A percentile compares a stretch with the other conserved stretches of the same genome.
These are phyloP conservation scores for Ormyrus thymus DNA, from an alignment of 2,888 invertebrate genomes.

Conservation along the genomic window DNA sequence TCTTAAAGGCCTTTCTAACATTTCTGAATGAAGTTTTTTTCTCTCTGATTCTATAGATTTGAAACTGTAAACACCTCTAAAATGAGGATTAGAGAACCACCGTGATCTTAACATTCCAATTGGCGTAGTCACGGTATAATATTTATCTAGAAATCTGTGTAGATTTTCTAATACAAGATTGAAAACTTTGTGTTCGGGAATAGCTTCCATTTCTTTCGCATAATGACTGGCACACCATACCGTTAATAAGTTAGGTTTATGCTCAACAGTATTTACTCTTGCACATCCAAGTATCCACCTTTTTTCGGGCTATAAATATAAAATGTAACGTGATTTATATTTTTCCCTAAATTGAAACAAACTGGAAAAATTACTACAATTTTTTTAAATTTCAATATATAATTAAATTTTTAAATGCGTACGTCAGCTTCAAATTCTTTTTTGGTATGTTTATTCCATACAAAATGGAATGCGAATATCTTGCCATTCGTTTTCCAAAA, in stretches of 20 bases:
- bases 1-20: constrained; percentile 72
- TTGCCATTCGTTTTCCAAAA: constrained; percentile 78
- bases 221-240: constrained; percentile 82
- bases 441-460: not conserved
- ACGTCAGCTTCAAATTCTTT: constrained; percentile 35
- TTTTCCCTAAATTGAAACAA: not conserved
- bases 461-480: not conserved
- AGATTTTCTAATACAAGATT: constrained; percentile 75
- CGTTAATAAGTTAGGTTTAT: constrained; percentile 79
- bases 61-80: constrained; percentile 84
- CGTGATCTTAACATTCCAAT: constrained; percentile 78
- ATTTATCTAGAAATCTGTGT: constrained; percentile 76
- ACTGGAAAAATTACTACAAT: not conserved
- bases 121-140: constrained; percentile 76
- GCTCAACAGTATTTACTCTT: constrained; percentile 79
- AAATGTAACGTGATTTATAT: not conserved
- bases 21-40: constrained; percentile 57
- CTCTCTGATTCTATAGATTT: constrained; percentile 63
- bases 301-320: constrained; percentile 60
- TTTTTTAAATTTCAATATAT: not conserved
- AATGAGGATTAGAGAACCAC: constrained; percentile 83
- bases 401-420: not conserved
- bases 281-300: constrained; percentile 81
- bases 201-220: constrained; percentile 79
- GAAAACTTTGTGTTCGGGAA: constrained; percentile 77